These are phyloP conservation scores for Magallana nippona DNA, from an alignment of 2,888 invertebrate species.

Conservation along the genomic window DNA sequence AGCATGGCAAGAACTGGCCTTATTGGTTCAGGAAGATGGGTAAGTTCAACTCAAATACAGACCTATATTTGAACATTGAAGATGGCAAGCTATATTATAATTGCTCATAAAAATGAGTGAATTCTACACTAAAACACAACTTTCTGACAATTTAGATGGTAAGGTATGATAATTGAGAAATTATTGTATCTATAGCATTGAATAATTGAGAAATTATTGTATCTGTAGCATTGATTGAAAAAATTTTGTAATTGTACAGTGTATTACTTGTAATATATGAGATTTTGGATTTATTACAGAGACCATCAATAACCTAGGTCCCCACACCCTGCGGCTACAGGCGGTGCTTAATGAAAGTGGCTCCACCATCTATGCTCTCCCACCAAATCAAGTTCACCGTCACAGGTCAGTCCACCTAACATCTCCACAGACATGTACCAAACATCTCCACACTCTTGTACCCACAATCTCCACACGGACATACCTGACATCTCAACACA, in stretches of 20 bases:
- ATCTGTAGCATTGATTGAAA: background rate
- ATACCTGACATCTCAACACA: no score
- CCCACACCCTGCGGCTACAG: conserved; percentile 75
- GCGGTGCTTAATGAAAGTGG: conserved; percentile 78
- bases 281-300: conserved; percentile 64
- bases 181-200: no score
- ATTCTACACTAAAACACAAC: background rate
- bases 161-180: background rate
- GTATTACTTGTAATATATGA: background rate
- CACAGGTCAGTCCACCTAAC: conserved; percentile 66
- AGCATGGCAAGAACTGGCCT: conserved; percentile 79
- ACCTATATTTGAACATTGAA: no score
- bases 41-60: conserved; percentile 54
- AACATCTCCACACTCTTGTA: background rate
- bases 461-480: no score
- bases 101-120: background rate
- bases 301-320: conserved; percentile 77
- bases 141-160: background rate
- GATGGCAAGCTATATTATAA: no score
- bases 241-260: background rate
- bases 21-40: conserved; percentile 80
- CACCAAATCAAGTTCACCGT: conserved; percentile 75
- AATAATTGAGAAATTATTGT: background rate
- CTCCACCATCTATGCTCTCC: conserved; percentile 72
- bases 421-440: background rate